Evolutionary conservation across 2,888 invertebrate genomes (phyloP).

Genomic region (Polymixis lichenea): DNA sequence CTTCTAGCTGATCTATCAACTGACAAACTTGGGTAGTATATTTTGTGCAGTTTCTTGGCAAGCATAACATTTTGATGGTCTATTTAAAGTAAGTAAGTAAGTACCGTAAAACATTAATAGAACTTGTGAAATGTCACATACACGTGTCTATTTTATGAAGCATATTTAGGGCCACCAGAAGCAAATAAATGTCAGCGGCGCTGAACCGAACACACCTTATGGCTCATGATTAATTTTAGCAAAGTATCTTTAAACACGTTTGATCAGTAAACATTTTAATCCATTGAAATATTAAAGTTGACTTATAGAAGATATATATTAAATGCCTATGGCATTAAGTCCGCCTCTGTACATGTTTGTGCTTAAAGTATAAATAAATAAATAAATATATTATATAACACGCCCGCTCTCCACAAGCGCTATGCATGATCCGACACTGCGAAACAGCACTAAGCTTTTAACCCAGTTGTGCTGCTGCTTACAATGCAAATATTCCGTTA

Average conservation of each 20-base stretch:
- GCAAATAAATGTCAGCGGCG: slow-evolving; percentile 53
- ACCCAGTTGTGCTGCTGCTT: slow-evolving; percentile 77
- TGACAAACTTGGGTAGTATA: slow-evolving; percentile 1
- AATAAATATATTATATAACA: no score
- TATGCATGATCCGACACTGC: slow-evolving; percentile 64
- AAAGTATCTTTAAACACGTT: slow-evolving; percentile 14
- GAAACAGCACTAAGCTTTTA: slow-evolving; percentile 84
- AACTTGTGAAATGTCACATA: slow-evolving; percentile 52
- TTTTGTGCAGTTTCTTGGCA: slow-evolving; percentile 41
- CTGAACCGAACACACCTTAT: slow-evolving; percentile 39
- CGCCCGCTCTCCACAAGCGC: slow-evolving; percentile 43
- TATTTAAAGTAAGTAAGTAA: slow-evolving; percentile 35
- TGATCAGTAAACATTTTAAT: slow-evolving; percentile 22
- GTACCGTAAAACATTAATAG: slow-evolving; percentile 42
- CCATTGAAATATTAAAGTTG: slow-evolving; percentile 19
- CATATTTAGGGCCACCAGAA: slow-evolving; percentile 44
- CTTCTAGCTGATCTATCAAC: not conserved
- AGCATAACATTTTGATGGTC: slow-evolving; percentile 27
- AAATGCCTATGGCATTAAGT: no score
- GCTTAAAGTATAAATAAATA: no score
- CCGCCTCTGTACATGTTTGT: no score
- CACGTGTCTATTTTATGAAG: slow-evolving; percentile 35
- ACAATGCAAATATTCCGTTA: slow-evolving; percentile 80
- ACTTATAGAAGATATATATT: slow-evolving; percentile 13
- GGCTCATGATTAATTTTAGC: slow-evolving; percentile 51